A percentile compares a stretch with the other conserved stretches of the same genome.
These are phyloP conservation scores for Lagopus leucura DNA, from an alignment of 2,113 vertebrate species.

Conservation along the genomic window DNA sequence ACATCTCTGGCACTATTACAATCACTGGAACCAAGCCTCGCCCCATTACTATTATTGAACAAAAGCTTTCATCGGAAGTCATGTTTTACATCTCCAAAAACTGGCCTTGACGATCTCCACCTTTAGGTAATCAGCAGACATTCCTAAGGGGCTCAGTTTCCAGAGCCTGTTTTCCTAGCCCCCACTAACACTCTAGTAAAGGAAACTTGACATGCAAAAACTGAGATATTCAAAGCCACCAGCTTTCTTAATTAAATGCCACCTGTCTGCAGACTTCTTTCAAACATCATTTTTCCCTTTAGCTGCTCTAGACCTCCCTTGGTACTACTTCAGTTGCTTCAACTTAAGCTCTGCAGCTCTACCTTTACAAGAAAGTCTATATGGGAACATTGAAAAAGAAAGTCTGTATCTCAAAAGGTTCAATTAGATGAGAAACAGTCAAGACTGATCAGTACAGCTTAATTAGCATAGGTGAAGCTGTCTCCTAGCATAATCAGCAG, in stretches of 20 bases:
- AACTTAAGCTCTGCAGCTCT: background rate
- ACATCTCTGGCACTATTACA: background rate
- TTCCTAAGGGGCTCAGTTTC: background rate
- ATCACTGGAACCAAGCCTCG: background rate
- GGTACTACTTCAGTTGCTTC: background rate
- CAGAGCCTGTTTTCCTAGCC: background rate
- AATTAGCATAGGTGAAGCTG: background rate
- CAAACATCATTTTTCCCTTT: conserved; percentile 50
- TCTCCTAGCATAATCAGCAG: background rate
- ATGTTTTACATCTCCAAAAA: background rate
- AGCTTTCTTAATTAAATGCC: background rate
- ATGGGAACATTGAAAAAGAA: background rate
- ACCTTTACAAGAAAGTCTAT: background rate
- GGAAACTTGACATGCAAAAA: background rate
- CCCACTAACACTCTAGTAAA: background rate
- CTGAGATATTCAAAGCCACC: background rate
- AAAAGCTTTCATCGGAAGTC: background rate
- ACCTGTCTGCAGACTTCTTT: background rate
- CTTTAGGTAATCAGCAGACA: background rate
- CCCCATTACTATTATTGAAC: background rate
- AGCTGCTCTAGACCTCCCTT: background rate
- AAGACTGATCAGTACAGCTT: background rate
- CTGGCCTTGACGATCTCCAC: background rate
- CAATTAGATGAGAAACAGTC: background rate
- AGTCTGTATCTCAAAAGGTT: background rate